Base-by-base conservation (phyloP, 1,140 invertebrate species). In the Solenopsis invicta region DNA sequence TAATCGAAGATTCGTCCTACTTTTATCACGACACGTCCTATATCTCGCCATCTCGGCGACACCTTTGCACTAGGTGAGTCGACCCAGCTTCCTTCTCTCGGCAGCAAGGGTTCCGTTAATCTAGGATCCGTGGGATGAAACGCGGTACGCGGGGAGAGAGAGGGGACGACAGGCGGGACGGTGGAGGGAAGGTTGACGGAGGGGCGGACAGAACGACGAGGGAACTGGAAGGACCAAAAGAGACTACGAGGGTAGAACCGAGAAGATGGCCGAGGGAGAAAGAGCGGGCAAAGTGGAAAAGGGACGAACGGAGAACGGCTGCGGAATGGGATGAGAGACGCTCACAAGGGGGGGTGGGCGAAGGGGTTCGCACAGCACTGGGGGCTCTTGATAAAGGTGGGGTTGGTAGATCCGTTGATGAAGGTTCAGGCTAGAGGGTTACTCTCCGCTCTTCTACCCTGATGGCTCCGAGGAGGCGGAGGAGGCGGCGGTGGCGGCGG, bases 381-480 rank as follows among this genome's bases (percentile, higher is more conserved):
- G 91, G 92, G 91, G 93, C 93, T 94, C 94, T 95, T 95, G 95
- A 95, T 95, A 95, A 95, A 95, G 94, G 94, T 95, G 93, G 94
- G 94, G 94, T 94, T 92, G 94, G 92, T 92, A 93, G 94, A 95
- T 94, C 94, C 94, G 94, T 94, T 96, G 94, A 95, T 95, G 94
- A 95, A 95, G 95, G 95, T 95, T 95, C 94, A 94, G 93, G 90
- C 88, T 92, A 94, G 90, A 95, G 95, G 92, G 95, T 95, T 92
- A 93, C 94, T 94, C 81, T 94, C 81, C 89, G 92, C 94, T 95
- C 94, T 95, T 94, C 94, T 94, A 93, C 93, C 92, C 94, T 92
- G 93, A 93, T 94, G 94, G 94, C 92, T 94, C 82, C 89, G 89
- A 86, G 92, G 88, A 88, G 88, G 74, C 37, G 90, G 86, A 45